A percentile compares a stretch with the other conserved stretches of the same genome.
These are phyloP conservation scores for Pelusios castaneus DNA, from an alignment of 2,113 vertebrate species.

Conservation along the genomic window DNA sequence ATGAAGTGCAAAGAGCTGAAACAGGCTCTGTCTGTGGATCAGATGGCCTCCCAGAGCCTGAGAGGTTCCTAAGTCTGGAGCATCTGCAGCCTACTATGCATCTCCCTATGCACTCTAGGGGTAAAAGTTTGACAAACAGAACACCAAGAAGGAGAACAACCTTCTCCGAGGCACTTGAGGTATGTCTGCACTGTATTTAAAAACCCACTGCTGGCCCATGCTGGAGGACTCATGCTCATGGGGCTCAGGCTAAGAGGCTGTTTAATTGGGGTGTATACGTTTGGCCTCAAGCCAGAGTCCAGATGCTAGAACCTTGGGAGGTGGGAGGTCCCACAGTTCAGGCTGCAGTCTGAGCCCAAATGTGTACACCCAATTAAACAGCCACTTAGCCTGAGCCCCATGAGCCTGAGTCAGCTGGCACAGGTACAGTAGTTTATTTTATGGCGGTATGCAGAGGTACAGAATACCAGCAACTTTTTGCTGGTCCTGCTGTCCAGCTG, in stretches of 20 bases:
- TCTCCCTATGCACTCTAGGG: too few species aligned
- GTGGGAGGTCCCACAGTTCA: background rate
- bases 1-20: background rate
- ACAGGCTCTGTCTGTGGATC: background rate
- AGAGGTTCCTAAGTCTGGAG: background rate
- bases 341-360: background rate
- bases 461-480: too few species aligned
- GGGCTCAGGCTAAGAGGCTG: background rate
- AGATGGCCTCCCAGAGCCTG: too few species aligned
- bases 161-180: background rate
- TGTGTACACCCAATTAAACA: background rate
- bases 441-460: too few species aligned
- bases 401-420: background rate
- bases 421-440: too few species aligned
- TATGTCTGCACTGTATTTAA: background rate
- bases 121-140: background rate
- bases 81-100: background rate
- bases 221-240: background rate
- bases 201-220: background rate
- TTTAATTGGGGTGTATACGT: background rate
- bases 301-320: too few species aligned
- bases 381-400: background rate
- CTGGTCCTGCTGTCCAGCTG: too few species aligned
- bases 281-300: background rate
- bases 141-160: background rate